Evolutionary conservation across 2,113 vertebrate species (phyloP).

Genomic region (Piliocolobus tephrosceles): DNA sequence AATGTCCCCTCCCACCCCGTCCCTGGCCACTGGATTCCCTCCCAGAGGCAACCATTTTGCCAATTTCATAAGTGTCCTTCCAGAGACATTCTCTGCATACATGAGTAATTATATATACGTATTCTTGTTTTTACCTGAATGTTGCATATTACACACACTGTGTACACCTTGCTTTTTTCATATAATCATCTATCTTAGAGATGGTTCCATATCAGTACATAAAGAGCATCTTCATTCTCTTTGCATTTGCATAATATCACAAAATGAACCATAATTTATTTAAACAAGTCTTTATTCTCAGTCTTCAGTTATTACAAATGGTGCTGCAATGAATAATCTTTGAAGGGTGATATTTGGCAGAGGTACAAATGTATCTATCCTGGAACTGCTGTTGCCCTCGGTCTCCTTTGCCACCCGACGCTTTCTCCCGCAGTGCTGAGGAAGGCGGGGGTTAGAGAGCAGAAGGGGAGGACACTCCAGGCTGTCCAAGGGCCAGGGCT

Average conservation of each 20-base stretch:
- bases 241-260: background rate
- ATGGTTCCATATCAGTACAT: background rate
- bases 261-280: background rate
- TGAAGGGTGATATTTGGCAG: background rate
- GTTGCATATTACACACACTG: background rate
- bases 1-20: too few species aligned
- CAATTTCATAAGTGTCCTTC: background rate
- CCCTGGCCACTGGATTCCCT: background rate
- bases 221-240: background rate
- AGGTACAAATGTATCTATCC: accelerated
- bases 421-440: background rate
- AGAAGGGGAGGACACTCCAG: background rate
- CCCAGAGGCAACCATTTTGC: background rate
- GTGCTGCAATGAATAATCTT: background rate
- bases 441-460: background rate
- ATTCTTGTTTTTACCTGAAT: background rate
- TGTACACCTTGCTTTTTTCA: background rate
- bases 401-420: background rate
- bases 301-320: background rate
- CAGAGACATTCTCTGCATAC: background rate
- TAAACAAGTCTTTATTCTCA: background rate
- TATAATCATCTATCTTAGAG: background rate
- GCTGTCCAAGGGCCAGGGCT: background rate
- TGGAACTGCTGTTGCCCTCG: background rate
- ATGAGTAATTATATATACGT: background rate